Percentiles rank a stretch among this genome's conserved stretches.
Conservation (phyloP, 2,888 invertebrate genomes). For the Teleiodes luculella region DNA sequence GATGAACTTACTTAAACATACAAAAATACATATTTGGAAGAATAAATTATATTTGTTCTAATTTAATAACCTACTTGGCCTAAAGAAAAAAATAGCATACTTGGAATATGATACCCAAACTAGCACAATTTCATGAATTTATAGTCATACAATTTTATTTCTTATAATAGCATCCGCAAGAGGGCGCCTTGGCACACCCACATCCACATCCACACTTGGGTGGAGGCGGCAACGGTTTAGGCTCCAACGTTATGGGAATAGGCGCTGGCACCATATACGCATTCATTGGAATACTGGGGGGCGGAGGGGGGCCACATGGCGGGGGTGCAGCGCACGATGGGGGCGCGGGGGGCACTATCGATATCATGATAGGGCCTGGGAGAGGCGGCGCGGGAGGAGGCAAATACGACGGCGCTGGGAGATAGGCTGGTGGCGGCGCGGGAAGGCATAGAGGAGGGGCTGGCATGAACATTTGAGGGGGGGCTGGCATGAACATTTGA, state of each 20-base stretch:
- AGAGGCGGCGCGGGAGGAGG: conserved; percentile 29
- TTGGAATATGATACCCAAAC: no score
- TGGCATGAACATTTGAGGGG: conserved; percentile 15
- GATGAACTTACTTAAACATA: no score
- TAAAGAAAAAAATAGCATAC: no score
- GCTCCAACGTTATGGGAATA: conserved; percentile 58
- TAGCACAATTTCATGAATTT: no score
- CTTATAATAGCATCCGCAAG: not conserved
- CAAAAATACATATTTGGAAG: no score
- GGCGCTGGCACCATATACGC: conserved; percentile 61
- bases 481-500: conserved; percentile 20
- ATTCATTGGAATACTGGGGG: conserved; percentile 54
- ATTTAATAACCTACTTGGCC: no score
- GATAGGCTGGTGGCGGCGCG: conserved; percentile 20
- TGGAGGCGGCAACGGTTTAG: conserved; percentile 46
- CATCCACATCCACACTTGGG: conserved; percentile 28
- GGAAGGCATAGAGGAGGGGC: conserved; percentile 20
- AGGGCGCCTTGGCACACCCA: not conserved
- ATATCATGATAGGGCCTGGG: conserved; percentile 46
- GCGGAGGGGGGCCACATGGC: conserved; percentile 25
- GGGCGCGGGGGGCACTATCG: conserved; percentile 41
- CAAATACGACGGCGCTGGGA: conserved; percentile 16
- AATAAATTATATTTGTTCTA: no score
- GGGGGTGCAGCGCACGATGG: conserved; percentile 29
- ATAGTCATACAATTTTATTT: no score